phyloP scores from a whole-genome alignment of 2,113 vertebrate species.

The Thalassarche chlororhynchos region DNA sequence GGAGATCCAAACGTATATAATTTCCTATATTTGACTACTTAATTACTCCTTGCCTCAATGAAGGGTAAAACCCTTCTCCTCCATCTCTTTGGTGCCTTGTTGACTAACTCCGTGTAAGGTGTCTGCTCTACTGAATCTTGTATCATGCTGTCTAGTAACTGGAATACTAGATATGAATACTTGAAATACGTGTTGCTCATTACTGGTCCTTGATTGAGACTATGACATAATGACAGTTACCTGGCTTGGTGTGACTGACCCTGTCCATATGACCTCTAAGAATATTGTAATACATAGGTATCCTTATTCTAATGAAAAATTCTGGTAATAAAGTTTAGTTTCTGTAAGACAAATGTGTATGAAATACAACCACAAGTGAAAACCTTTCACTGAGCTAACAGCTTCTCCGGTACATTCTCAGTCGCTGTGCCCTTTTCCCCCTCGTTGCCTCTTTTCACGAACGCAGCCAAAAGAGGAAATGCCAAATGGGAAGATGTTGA shows the following conservation, averaged over 20 bases:
- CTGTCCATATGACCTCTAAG: background rate
- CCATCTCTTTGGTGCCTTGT: background rate
- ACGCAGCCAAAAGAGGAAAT: background rate
- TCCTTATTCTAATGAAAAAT: background rate
- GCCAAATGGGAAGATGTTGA: background rate
- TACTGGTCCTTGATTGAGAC: background rate
- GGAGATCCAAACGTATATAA: background rate
- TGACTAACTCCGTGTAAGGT: background rate
- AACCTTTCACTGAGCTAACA: background rate
- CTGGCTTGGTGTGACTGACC: background rate
- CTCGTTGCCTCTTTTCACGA: background rate
- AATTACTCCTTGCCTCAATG: background rate
- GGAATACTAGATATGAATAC: background rate
- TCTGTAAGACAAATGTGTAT: background rate
- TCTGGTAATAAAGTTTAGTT: background rate
- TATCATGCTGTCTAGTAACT: background rate
- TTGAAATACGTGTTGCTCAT: background rate
- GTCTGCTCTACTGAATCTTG: background rate
- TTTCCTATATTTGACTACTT: background rate
- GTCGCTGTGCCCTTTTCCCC: background rate
- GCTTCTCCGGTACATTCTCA: background rate
- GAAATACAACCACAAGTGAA: background rate
- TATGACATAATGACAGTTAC: background rate
- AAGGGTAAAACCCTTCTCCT: background rate
- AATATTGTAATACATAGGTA: background rate